Evolutionary conservation across 2,113 vertebrate species (phyloP).

Genomic region (Nettapus auritus): DNA sequence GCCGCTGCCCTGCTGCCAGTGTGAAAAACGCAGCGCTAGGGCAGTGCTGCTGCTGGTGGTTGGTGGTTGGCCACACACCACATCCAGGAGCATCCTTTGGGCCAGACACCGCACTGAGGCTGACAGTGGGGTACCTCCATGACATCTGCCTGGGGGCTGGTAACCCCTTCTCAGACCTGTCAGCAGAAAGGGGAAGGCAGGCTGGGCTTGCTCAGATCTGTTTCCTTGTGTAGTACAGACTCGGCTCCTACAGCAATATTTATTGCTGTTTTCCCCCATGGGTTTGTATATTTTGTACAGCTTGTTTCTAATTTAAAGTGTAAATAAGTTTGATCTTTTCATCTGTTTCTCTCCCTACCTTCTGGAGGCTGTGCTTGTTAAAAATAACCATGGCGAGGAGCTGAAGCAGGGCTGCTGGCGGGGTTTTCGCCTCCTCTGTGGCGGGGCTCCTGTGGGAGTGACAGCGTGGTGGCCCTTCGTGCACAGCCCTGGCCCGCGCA

Average conservation of each 20-base stretch:
- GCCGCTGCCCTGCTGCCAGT: background rate
- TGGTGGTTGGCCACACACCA: background rate
- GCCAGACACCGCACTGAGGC: background rate
- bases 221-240: fast-evolving
- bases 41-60: background rate
- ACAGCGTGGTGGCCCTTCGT: fast-evolving
- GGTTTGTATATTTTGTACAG: background rate
- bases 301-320: constrained; percentile 20
- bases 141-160: background rate
- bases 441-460: background rate
- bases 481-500: fast-evolving
- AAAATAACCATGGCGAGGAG: background rate
- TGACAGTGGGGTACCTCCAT: background rate
- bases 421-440: fast-evolving
- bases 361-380: constrained; percentile 38
- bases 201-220: background rate
- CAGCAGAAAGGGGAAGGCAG: background rate
- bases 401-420: background rate
- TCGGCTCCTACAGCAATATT: background rate
- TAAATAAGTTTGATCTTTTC: constrained; percentile 56
- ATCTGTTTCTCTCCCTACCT: constrained; percentile 20
- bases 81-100: background rate
- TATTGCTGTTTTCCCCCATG: background rate
- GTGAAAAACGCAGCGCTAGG: fast-evolving
- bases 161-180: background rate